phyloP scores from a whole-genome alignment of 2,113 vertebrate genomes.

The Pampusana beccarii region DNA sequence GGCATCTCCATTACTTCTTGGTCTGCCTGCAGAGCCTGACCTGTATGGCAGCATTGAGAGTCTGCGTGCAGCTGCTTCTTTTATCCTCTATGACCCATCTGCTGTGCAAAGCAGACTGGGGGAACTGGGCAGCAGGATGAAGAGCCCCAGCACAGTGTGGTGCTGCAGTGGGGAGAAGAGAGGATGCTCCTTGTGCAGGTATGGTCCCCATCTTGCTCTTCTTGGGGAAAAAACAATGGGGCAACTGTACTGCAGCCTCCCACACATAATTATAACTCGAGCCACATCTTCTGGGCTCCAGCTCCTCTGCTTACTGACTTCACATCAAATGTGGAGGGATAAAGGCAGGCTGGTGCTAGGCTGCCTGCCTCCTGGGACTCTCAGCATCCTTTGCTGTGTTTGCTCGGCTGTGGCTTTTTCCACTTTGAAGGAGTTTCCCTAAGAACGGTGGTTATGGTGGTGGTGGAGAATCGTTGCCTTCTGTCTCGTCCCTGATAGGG shows the following conservation, averaged over 20 bases:
- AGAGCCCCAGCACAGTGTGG: not conserved
- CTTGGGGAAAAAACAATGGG: not conserved
- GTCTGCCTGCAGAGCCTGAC: too few species aligned
- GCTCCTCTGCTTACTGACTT: not conserved
- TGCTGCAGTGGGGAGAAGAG: not conserved
- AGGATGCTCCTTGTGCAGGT: not conserved
- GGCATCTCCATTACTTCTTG: too few species aligned
- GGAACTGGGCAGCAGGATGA: not conserved
- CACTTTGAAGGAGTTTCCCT: not conserved
- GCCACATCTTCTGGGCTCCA: not conserved
- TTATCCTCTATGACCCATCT: too few species aligned
- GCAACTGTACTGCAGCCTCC: not conserved
- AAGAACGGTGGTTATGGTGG: not conserved
- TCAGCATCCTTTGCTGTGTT: not conserved
- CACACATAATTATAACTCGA: not conserved
- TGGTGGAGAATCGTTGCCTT: not conserved
- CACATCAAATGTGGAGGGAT: not conserved
- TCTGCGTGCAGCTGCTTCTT: too few species aligned
- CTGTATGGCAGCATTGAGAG: too few species aligned
- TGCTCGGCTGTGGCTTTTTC: constrained; percentile 18
- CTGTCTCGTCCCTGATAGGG: not conserved
- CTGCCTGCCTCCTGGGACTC: not conserved
- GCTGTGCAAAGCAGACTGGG: too few species aligned
- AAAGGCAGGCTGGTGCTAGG: not conserved
- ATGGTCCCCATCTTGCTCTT: not conserved